Evolutionary conservation across 2,113 vertebrate genomes (phyloP).

Genomic region (Ornithorhynchus anatinus): DNA sequence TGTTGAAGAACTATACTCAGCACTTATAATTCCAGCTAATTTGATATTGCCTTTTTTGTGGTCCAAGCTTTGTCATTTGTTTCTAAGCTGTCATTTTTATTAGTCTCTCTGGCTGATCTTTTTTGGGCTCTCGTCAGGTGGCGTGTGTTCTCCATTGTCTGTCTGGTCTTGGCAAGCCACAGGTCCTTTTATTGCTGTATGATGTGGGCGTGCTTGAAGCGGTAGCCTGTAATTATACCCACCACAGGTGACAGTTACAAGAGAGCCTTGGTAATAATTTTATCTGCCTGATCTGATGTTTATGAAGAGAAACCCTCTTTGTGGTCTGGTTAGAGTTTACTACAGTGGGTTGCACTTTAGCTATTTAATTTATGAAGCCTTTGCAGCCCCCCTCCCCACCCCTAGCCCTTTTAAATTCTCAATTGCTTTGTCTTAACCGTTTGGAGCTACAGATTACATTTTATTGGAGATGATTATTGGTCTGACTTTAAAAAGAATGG

Average conservation of each 20-base stretch:
- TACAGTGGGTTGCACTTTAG: conserved; percentile 24
- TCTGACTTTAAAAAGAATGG: neutral
- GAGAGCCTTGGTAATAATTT: conserved; percentile 82
- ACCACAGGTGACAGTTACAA: conserved; percentile 82
- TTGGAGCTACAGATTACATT: conserved; percentile 13
- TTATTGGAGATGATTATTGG: neutral
- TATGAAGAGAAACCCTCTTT: conserved; percentile 74
- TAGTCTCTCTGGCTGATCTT: conserved; percentile 71
- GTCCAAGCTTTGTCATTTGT: conserved; percentile 63
- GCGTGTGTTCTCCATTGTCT: conserved; percentile 64
- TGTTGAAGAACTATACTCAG: conserved; percentile 37
- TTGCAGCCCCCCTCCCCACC: neutral
- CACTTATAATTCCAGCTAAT: conserved; percentile 53
- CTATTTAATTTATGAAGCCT: conserved; percentile 23
- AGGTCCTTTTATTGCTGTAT: conserved; percentile 73
- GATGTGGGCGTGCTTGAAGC: conserved; percentile 75
- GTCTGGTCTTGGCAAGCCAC: conserved; percentile 69
- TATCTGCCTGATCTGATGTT: conserved; percentile 79
- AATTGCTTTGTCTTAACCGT: neutral
- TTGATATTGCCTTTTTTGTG: conserved; percentile 1
- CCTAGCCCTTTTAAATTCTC: neutral
- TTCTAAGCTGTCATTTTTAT: conserved; percentile 75
- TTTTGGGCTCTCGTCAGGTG: conserved; percentile 68
- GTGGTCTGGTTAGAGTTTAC: conserved; percentile 73
- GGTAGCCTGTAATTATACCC: conserved; percentile 90